Evolutionary conservation across 1,140 invertebrate species (phyloP).

Genomic region (Chelonus insularis): DNA sequence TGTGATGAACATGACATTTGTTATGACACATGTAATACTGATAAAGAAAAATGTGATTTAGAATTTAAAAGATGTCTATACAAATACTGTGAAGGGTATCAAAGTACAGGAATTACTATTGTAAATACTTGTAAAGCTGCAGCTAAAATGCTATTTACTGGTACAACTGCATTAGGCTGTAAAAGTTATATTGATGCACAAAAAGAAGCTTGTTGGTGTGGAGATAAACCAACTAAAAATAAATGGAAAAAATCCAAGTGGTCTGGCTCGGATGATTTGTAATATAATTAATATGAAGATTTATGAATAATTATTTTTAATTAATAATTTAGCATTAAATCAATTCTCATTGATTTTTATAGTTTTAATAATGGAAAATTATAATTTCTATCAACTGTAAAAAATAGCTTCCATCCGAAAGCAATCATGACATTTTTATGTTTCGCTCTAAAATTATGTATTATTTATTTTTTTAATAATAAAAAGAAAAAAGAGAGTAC

Average conservation of each 20-base stretch:
- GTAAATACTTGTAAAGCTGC: slow-evolving; percentile 80
- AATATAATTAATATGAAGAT: slow-evolving; percentile 11
- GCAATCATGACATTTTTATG: no score
- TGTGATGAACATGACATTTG: slow-evolving; percentile 86
- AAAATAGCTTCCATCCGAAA: not conserved
- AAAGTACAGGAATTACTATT: slow-evolving; percentile 64
- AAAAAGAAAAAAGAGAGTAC: not conserved
- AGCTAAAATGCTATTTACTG: slow-evolving; percentile 80
- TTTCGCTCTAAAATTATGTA: no score
- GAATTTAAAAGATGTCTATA: slow-evolving; percentile 86
- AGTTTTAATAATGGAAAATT: no score
- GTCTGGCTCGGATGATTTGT: slow-evolving; percentile 48
- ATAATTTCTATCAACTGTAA: no score
- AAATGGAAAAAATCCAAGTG: slow-evolving; percentile 44
- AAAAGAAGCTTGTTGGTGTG: slow-evolving; percentile 75
- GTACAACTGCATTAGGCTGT: slow-evolving; percentile 79
- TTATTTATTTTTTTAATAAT: no score
- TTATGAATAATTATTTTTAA: no score
- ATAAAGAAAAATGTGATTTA: slow-evolving; percentile 85
- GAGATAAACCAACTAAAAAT: slow-evolving; percentile 36
- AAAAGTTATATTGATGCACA: slow-evolving; percentile 82
- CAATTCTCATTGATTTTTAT: no score
- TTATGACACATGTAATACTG: slow-evolving; percentile 84
- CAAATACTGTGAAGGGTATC: slow-evolving; percentile 75
- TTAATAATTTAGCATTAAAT: no score